A percentile compares a stretch with the other conserved stretches of the same genome.
Evolutionary conservation across 2,888 invertebrate species (phyloP).

Genomic region (Ornithoptera alexandrae): DNA sequence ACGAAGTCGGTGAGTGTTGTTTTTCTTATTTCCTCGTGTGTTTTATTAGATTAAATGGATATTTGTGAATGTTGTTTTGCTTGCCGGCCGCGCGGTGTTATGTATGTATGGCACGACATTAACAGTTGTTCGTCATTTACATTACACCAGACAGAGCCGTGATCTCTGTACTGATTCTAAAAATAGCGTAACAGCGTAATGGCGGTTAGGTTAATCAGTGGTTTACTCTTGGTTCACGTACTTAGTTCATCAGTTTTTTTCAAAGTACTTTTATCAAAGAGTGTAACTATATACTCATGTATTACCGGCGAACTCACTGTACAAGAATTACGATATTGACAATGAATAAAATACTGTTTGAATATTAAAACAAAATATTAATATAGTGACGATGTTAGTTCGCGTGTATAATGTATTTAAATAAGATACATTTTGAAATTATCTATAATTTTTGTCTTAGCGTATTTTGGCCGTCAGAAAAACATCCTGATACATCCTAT

Average conservation of each 20-base stretch:
- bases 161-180: conserved; percentile 75
- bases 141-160: conserved; percentile 75
- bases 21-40: conserved; percentile 40
- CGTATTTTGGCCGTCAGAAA: no score
- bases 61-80: conserved; percentile 57
- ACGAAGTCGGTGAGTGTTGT: conserved; percentile 60
- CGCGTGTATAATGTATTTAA: neutral
- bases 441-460: neutral
- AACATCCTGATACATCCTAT: neutral
- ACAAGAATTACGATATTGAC: no score
- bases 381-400: no score
- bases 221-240: conserved; percentile 66
- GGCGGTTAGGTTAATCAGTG: conserved; percentile 68
- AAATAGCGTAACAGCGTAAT: conserved; percentile 69
- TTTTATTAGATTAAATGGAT: conserved; percentile 54
- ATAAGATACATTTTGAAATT: neutral
- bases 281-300: neutral
- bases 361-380: no score
- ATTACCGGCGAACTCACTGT: neutral
- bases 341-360: no score
- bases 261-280: neutral
- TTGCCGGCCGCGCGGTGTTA: conserved; percentile 41
- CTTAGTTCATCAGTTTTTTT: conserved; percentile 28
- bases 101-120: conserved; percentile 37
- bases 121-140: conserved; percentile 64